Percentiles rank a stretch among this genome's conserved stretches.
Evolutionary conservation across 1,140 invertebrate genomes (phyloP).

Genomic region (Drosophila biarmipes): DNA sequence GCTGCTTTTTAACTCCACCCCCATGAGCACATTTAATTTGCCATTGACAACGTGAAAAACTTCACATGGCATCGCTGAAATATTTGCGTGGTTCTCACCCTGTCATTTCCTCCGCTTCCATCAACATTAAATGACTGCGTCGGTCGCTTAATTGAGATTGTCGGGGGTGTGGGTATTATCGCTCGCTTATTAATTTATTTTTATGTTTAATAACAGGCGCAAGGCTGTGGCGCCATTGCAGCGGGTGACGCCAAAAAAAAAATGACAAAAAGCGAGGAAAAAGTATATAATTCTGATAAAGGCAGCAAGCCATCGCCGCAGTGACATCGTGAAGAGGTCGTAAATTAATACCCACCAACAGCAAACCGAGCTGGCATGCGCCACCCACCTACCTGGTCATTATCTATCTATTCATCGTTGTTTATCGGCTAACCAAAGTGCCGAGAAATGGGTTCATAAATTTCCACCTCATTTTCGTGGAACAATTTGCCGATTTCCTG

Average conservation of each 20-base stretch:
- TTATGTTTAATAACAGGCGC: conserved; percentile 58
- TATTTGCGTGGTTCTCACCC: conserved; percentile 41
- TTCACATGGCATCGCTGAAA: conserved; percentile 51
- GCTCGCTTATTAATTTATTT: conserved; percentile 63
- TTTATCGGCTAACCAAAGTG: conserved; percentile 18
- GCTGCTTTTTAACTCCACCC: not conserved
- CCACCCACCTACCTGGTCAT: conserved; percentile 17
- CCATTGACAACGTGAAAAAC: conserved; percentile 29
- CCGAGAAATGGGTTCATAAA: conserved; percentile 38
- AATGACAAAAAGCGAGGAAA: no score
- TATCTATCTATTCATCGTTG: conserved; percentile 23
- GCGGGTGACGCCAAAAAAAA: conserved; percentile 25
- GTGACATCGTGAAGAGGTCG: conserved; percentile 21
- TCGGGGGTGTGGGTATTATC: conserved; percentile 23
- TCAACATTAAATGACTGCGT: conserved; percentile 39
- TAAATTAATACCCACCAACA: conserved; percentile 29
- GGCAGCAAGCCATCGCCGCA: conserved; percentile 14
- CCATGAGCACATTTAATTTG: conserved; percentile 9
- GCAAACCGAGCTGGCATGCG: conserved; percentile 26
- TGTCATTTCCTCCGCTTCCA: not conserved
- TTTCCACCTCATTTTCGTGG: conserved; percentile 4
- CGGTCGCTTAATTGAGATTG: conserved; percentile 42
- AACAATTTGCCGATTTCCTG: conserved; percentile 2
- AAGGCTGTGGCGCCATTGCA: conserved; percentile 44
- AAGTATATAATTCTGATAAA: conserved; percentile 2